phyloP scores from a whole-genome alignment of 1,140 invertebrate species.

The Heliconius melpomene region DNA sequence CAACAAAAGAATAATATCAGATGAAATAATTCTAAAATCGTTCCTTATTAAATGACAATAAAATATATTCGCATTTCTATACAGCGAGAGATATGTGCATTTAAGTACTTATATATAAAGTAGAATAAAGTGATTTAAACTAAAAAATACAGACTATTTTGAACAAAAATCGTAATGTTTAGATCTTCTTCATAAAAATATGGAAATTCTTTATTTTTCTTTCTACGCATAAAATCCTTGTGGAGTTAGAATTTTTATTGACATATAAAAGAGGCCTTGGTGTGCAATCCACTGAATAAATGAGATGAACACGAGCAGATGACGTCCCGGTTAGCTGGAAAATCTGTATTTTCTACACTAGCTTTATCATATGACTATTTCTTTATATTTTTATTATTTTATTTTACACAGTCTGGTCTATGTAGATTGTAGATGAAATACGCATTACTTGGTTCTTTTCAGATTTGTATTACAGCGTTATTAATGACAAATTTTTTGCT shows the following conservation, averaged over 20 bases:
- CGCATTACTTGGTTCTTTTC: no score
- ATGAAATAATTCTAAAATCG: no score
- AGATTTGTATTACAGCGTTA: no score
- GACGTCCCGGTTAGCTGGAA: constrained; percentile 11
- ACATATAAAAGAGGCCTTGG: constrained; percentile 32
- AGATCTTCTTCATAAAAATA: constrained; percentile 3
- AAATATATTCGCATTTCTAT: no score
- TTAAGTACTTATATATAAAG: no score
- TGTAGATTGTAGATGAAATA: no score
- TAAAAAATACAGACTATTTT: background rate
- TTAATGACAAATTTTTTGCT: no score
- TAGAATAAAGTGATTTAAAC: no score
- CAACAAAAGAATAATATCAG: no score
- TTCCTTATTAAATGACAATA: no score
- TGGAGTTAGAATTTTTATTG: constrained; percentile 34
- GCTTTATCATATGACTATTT: background rate
- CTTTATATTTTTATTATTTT: background rate
- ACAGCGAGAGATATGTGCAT: no score
- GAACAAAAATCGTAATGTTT: background rate
- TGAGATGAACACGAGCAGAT: constrained; percentile 35
- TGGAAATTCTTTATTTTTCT: constrained; percentile 18
- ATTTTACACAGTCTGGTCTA: no score
- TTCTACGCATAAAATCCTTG: constrained; percentile 4
- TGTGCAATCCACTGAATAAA: constrained; percentile 36
- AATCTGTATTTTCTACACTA: background rate